phyloP scores from a whole-genome alignment of 1,140 invertebrate species.

The Probaryconus sp. region DNA sequence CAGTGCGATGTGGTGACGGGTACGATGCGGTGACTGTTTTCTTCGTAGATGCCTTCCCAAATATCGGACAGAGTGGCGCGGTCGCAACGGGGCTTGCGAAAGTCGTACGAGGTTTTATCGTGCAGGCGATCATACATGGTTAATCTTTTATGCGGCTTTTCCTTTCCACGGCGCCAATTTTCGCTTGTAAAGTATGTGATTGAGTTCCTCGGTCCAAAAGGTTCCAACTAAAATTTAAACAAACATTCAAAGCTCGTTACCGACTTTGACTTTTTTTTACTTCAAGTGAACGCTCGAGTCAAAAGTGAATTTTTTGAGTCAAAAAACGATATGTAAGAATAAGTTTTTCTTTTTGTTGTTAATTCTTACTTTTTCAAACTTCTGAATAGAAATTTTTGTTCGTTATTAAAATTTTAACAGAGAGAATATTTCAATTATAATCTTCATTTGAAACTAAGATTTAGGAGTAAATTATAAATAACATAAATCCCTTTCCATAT shows the following conservation, averaged over 20 bases:
- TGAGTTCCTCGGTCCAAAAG: conserved; percentile 55
- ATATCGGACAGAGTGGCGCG: conserved; percentile 51
- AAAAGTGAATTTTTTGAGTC: no score
- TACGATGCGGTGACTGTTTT: conserved; percentile 65
- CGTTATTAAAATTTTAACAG: no score
- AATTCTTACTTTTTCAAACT: no score
- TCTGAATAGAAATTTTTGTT: no score
- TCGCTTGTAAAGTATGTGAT: conserved; percentile 65
- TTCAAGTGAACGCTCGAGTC: no score
- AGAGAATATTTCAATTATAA: no score
- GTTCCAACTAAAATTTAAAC: conserved; percentile 58
- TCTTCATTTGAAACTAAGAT: no score
- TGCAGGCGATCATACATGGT: conserved; percentile 67
- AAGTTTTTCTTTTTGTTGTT: no score
- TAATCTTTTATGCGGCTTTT: conserved; percentile 24
- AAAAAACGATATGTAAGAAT: no score
- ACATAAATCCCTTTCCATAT: no score
- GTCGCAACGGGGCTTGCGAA: conserved; percentile 63
- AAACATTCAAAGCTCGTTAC: conserved; percentile 1
- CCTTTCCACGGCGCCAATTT: conserved; percentile 22
- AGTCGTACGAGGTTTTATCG: conserved; percentile 60
- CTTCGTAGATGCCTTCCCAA: conserved; percentile 67
- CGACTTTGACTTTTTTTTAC: no score
- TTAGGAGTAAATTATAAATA: no score
- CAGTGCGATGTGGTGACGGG: conserved; percentile 63